phyloP scores from a whole-genome alignment of 2,113 vertebrate species.

The Platysternon megacephalum region DNA sequence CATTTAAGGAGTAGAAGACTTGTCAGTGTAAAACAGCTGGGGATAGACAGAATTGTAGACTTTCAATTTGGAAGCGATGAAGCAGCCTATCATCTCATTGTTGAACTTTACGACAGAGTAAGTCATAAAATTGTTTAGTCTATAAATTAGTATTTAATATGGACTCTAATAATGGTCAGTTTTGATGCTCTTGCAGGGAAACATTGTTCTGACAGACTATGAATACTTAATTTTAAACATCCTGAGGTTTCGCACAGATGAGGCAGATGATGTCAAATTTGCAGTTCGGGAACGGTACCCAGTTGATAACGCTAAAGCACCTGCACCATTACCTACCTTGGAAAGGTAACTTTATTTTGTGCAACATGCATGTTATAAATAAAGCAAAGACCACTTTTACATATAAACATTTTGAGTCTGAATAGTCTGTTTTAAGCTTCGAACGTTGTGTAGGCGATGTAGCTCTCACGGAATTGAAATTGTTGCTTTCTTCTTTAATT shows the following conservation, averaged over 20 bases:
- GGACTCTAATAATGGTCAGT: background rate
- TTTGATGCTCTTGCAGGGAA: constrained; percentile 82
- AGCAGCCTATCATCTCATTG: constrained; percentile 94
- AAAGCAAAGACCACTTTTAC: background rate
- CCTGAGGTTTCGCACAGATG: constrained; percentile 92
- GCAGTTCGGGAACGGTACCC: constrained; percentile 94
- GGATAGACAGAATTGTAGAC: constrained; percentile 94
- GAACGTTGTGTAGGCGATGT: rapidly evolving
- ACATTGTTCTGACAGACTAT: constrained; percentile 92
- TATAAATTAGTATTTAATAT: rapidly evolving
- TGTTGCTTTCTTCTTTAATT: background rate
- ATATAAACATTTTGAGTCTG: background rate
- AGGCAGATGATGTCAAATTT: constrained; percentile 92
- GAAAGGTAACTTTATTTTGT: constrained; percentile 78
- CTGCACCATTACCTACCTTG: constrained; percentile 84
- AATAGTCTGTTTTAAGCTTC: rapidly evolving
- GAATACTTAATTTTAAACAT: constrained; percentile 95
- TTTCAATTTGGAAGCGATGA: constrained; percentile 96
- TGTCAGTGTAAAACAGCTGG: constrained; percentile 89
- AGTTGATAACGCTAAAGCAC: constrained; percentile 84
- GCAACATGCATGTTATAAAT: rapidly evolving
- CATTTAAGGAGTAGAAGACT: constrained; percentile 90
- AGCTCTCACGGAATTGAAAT: background rate
- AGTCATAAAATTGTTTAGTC: background rate
- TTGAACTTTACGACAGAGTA: constrained; percentile 97